Evolutionary conservation across 2,797 vertebrate species (phyloP).

Genomic region (Rhyacichthys aspro): DNA sequence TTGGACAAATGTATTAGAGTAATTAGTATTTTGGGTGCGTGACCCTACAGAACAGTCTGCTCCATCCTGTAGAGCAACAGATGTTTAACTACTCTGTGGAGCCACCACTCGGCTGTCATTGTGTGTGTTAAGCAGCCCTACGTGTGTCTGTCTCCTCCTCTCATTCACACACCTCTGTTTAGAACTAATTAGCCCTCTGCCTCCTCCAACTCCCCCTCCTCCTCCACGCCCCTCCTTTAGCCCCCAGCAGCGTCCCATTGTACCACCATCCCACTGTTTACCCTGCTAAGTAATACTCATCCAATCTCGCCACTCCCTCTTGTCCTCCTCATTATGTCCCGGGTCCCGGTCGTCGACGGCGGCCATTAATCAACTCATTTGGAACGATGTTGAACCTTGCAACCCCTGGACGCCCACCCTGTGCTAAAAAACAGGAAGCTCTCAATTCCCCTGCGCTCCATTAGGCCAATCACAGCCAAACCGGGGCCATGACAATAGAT

Average conservation of each 20-base stretch:
- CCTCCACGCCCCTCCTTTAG: conserved; percentile 24
- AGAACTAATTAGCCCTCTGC: conserved; percentile 67
- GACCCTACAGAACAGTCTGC: conserved; percentile 31
- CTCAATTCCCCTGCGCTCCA: conserved; percentile 73
- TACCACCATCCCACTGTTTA: conserved; percentile 57
- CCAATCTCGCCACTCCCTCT: conserved; percentile 62
- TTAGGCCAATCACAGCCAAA: conserved; percentile 66
- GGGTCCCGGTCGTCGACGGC: conserved; percentile 61
- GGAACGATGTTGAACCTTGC: conserved; percentile 68
- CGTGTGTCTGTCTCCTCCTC: conserved; percentile 77
- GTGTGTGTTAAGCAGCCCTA: conserved; percentile 65
- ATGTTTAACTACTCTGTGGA: conserved; percentile 74
- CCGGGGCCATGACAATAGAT: conserved; percentile 54
- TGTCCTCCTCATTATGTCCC: conserved; percentile 70
- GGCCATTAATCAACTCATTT: conserved; percentile 80
- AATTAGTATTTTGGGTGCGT: conserved; percentile 35
- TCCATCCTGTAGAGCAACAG: conserved; percentile 74
- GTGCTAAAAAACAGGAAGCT: conserved; percentile 71
- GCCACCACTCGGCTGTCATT: conserved; percentile 52
- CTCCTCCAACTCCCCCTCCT: too few species aligned
- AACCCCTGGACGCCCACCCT: conserved; percentile 66
- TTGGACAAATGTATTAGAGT: conserved; percentile 16
- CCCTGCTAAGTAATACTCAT: conserved; percentile 70
- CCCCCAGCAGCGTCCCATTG: conserved; percentile 48
- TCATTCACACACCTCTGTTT: conserved; percentile 66